Evolutionary conservation across 2,113 vertebrate genomes (phyloP).

Genomic region (Acrocephalus kingi): DNA sequence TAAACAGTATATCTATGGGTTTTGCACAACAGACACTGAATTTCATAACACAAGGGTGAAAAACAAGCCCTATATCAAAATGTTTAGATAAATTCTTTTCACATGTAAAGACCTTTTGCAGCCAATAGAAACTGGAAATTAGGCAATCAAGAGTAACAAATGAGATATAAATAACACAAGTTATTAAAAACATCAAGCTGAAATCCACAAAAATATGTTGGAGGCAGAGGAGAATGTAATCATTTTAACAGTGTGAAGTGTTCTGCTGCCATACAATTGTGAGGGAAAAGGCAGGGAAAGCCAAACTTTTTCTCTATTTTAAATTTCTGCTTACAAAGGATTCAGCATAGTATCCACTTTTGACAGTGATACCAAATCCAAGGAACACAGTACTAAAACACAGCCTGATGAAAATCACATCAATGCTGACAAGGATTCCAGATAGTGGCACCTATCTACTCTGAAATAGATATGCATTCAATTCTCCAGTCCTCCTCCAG

Average conservation of each 20-base stretch:
- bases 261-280: neutral
- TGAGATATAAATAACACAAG: neutral
- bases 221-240: neutral
- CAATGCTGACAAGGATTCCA: neutral
- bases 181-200: neutral
- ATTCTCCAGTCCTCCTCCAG: neutral
- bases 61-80: neutral
- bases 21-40: neutral
- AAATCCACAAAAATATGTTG: neutral
- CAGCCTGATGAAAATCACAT: neutral
- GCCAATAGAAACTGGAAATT: neutral
- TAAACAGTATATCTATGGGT: neutral
- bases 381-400: neutral
- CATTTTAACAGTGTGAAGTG: neutral
- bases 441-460: neutral
- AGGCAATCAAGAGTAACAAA: neutral
- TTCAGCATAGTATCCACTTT: neutral
- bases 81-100: neutral
- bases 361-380: neutral
- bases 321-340: neutral
- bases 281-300: fast-evolving
- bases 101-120: neutral
- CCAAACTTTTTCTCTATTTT: neutral
- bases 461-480: neutral
- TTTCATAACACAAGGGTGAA: neutral